Evolutionary conservation across 2,888 invertebrate species (phyloP), one percentile per base, ranked within the genome.

Genomic region (Pedicia rivosa): DNA sequence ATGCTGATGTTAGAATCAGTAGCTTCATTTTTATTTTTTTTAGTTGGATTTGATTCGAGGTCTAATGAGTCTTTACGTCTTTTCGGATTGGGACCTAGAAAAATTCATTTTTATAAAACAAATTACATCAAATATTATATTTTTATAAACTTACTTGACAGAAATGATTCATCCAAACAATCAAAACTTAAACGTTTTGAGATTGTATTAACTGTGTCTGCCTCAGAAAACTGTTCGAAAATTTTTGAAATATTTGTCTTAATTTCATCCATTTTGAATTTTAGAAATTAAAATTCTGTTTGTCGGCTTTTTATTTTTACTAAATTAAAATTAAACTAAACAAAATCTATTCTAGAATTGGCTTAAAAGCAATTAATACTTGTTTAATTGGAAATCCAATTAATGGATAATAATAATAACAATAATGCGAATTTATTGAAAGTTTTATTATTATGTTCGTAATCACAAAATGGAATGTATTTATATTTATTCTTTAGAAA

Each of bases 151-250:
- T 46, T 41, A 47, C 53, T 42, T 34, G 47, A 44, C 4, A 51
- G 48, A 8, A 54, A 46, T 0, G 59, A 56, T 40, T 55, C 49
- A 10, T 48, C 54, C 9, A 55, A 41, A 39, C 50, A 48, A 34
- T 57, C 53, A 39, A 59, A 59, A 24, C 48, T 50, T 3, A 60
- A 47, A 32, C 57, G 56, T 35, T 59, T 60, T 2, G 60, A 58
- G 3, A 55, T 54, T 0, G 54, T 49, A 33, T 59, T 54, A 3
- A 52, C 52, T 5, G 56, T 45, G n/a, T n/a, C n/a, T n/a, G n/a
- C n/a, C 22, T 57, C 55, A 26, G 57, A 53, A 12, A 55, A 59
- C 15, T 53, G 50, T 5, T 51, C 56, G 48, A 59, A 51, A 19
- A 59, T 55, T 43, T 55, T 57, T 22, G 57, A 57, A 17, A 59